phyloP scores from a whole-genome alignment of 1,140 invertebrate species.

The Zophobas atratus region DNA sequence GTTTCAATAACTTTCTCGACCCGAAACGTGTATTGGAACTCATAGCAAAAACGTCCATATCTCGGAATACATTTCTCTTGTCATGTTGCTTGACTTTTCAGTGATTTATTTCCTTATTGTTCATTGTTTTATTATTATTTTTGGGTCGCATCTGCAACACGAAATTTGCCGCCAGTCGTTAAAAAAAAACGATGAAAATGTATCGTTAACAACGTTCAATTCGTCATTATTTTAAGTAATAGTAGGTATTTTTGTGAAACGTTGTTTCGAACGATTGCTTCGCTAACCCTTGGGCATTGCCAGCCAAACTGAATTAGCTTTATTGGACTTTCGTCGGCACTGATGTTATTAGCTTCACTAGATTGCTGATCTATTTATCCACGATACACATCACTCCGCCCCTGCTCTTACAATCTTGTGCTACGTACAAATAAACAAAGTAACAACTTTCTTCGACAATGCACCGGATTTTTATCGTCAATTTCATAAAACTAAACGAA shows the following conservation, averaged over 20 bases:
- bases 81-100: slow-evolving; percentile 57
- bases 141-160: neutral
- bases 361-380: slow-evolving; percentile 63
- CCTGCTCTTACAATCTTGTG: slow-evolving; percentile 7
- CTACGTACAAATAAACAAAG: slow-evolving; percentile 25
- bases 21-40: slow-evolving; percentile 53
- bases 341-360: slow-evolving; percentile 62
- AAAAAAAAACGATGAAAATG: neutral
- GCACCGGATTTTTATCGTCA: slow-evolving; percentile 27
- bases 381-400: slow-evolving; percentile 53
- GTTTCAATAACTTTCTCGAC: slow-evolving; percentile 59
- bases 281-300: slow-evolving; percentile 57
- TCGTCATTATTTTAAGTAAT: slow-evolving; percentile 44
- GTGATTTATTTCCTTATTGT: slow-evolving; percentile 58
- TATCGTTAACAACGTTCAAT: neutral
- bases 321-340: slow-evolving; percentile 62
- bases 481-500: slow-evolving; percentile 11
- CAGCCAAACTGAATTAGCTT: slow-evolving; percentile 62
- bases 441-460: slow-evolving; percentile 23
- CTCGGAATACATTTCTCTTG: slow-evolving; percentile 59
- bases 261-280: slow-evolving; percentile 52
- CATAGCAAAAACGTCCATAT: slow-evolving; percentile 50
- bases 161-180: neutral
- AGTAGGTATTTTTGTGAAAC: slow-evolving; percentile 36
- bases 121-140: slow-evolving; percentile 51